Evolutionary conservation across 1,140 invertebrate genomes (phyloP).

Genomic region (Sminthurides bifidus): DNA sequence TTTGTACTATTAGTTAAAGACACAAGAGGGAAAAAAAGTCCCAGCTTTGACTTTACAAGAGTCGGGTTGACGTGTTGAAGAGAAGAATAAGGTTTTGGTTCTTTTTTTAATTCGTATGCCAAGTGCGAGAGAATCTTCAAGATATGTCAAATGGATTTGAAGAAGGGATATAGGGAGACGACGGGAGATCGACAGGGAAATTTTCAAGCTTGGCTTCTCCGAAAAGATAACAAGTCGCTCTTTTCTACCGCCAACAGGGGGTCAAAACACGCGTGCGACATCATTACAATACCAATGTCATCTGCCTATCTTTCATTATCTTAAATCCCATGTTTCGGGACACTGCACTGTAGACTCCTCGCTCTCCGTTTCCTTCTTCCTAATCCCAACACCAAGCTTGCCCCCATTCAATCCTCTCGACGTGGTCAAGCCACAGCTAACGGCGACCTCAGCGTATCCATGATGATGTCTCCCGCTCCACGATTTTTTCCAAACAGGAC

Average conservation of each 20-base stretch:
- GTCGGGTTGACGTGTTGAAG: too few relatives aligned
- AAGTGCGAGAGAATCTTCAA: constrained; percentile 24
- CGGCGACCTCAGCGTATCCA: neutral
- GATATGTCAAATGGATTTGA: constrained; percentile 27
- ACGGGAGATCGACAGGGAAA: constrained; percentile 24
- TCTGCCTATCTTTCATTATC: constrained; percentile 22
- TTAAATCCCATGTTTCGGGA: neutral
- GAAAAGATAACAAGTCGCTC: constrained; percentile 28
- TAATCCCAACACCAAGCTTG: neutral
- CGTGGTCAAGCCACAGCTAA: neutral
- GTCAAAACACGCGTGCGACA: constrained; percentile 28
- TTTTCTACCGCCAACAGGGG: constrained; percentile 16
- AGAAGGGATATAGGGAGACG: constrained; percentile 9
- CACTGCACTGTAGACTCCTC: neutral
- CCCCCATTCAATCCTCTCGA: neutral
- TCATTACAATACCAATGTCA: constrained; percentile 25
- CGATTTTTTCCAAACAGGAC: neutral
- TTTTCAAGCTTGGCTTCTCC: constrained; percentile 19
- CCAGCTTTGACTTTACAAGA: too few relatives aligned
- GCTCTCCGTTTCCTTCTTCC: neutral
- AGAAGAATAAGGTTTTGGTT: too few relatives aligned
- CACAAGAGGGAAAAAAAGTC: too few relatives aligned
- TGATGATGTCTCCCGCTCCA: neutral
- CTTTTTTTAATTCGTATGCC: constrained; percentile 24
- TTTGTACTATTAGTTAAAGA: too few relatives aligned